Conservation (phyloP, 1,140 invertebrate genomes). For the Myzus persicae region DNA sequence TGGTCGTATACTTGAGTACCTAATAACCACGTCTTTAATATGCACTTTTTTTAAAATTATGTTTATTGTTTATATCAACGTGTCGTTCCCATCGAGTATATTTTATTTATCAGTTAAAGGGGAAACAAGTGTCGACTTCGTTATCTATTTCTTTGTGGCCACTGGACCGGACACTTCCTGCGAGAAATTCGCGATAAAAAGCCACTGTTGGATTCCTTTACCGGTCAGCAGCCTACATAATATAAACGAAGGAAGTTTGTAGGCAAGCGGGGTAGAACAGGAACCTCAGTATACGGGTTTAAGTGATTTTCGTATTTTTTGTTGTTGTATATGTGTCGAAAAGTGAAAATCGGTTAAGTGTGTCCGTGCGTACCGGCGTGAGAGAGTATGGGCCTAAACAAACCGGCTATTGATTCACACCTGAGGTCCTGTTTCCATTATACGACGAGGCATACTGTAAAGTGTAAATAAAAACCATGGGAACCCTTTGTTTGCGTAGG, state of each 20-base stretch:
- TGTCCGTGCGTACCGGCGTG: slow-evolving; percentile 14
- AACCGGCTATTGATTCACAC: slow-evolving; percentile 56
- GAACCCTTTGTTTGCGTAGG: slow-evolving; percentile 57
- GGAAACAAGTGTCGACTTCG: slow-evolving; percentile 37
- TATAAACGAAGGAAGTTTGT: neutral
- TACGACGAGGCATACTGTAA: slow-evolving; percentile 25
- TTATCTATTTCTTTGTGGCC: slow-evolving; percentile 33
- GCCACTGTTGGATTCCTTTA: neutral
- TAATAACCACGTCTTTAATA: neutral
- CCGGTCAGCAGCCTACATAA: neutral
- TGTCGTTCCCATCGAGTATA: neutral
- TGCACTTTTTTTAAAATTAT: neutral
- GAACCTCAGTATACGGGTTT: slow-evolving; percentile 20
- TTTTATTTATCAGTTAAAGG: slow-evolving; percentile 27
- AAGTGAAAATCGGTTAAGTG: slow-evolving; percentile 39
- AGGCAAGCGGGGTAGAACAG: neutral
- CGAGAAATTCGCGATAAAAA: slow-evolving; percentile 55
- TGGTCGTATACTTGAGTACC: neutral
- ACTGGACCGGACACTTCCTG: slow-evolving; percentile 55
- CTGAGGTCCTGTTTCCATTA: slow-evolving; percentile 44
- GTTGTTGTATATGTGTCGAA: neutral
- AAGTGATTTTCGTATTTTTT: slow-evolving; percentile 56
- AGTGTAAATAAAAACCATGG: slow-evolving; percentile 55
- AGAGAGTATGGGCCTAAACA: slow-evolving; percentile 53
- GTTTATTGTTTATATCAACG: neutral